Evolutionary conservation across 2,888 invertebrate species (phyloP).

Genomic region (Drosophila recens): DNA sequence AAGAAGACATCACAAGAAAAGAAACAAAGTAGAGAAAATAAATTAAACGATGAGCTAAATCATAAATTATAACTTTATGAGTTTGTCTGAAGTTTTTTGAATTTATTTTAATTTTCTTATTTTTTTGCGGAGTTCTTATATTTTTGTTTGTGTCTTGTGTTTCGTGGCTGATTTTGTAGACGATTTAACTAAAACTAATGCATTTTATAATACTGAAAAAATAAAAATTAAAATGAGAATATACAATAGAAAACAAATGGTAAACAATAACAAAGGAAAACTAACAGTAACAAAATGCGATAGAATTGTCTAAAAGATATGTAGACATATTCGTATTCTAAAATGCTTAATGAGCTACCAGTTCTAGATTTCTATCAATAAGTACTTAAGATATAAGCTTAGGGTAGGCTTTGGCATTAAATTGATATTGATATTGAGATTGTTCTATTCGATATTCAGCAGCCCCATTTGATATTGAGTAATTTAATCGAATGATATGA

Average conservation of each 20-base stretch:
- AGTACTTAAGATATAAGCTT: conserved; percentile 40
- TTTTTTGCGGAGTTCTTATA: not conserved
- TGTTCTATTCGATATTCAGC: not conserved
- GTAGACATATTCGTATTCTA: conserved; percentile 42
- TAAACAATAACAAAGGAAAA: conserved; percentile 20
- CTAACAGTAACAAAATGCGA: conserved; percentile 41
- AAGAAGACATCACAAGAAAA: conserved; percentile 86
- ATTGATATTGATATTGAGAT: conserved; percentile 5
- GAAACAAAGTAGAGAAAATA: conserved; percentile 75
- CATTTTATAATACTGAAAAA: conserved; percentile 48
- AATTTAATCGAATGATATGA: conserved; percentile 40
- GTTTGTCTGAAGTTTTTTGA: conserved; percentile 46
- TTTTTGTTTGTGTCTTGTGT: conserved; percentile 51
- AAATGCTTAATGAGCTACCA: conserved; percentile 41
- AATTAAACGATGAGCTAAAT: conserved; percentile 76
- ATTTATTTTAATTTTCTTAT: conserved; percentile 22
- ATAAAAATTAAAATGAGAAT: conserved; percentile 31
- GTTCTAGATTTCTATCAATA: conserved; percentile 33
- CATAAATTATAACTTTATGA: conserved; percentile 66
- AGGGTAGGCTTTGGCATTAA: conserved; percentile 23
- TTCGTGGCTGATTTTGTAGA: conserved; percentile 60
- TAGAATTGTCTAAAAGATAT: conserved; percentile 46
- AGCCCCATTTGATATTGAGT: conserved; percentile 25
- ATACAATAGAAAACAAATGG: conserved; percentile 34
- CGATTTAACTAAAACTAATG: conserved; percentile 64